Conservation (phyloP, 37 sponge, comb jelly and placozoan species). For the Aplysina aerophoba region DNA sequence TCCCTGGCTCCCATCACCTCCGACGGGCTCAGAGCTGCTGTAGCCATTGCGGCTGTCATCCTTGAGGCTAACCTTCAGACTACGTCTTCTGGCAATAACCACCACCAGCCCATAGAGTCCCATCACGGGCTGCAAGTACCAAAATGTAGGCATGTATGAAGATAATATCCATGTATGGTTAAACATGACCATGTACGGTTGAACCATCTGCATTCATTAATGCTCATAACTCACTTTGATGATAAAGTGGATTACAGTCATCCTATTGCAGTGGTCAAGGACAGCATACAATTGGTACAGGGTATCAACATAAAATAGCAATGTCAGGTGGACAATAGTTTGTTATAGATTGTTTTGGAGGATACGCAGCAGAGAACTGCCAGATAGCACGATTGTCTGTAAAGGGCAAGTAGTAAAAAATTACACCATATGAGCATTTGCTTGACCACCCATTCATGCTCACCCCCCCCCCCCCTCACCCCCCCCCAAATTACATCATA, state of each 20-base stretch:
- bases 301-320: not conserved
- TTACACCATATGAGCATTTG: too few species aligned
- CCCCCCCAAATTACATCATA: too few species aligned
- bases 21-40: too few species aligned
- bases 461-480: too few species aligned
- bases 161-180: too few species aligned
- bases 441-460: too few species aligned
- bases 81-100: conserved; percentile 6
- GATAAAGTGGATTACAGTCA: conserved; percentile 19
- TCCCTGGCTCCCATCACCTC: too few species aligned
- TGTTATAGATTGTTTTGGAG: not conserved
- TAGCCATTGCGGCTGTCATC: too few species aligned
- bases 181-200: too few species aligned
- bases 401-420: not conserved
- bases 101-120: conserved; percentile 4
- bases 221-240: not conserved
- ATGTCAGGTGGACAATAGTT: not conserved
- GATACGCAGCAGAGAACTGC: conserved; percentile 28
- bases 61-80: not conserved
- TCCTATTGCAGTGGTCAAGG: not conserved
- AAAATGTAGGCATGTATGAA: too few species aligned
- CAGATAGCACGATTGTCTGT: not conserved
- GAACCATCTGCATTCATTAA: too few species aligned
- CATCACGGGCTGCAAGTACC: conserved; percentile 6
- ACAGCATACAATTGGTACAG: not conserved